These are phyloP conservation scores for Dorcus hopei DNA, from an alignment of 2,888 invertebrate genomes.

Conservation along the genomic window DNA sequence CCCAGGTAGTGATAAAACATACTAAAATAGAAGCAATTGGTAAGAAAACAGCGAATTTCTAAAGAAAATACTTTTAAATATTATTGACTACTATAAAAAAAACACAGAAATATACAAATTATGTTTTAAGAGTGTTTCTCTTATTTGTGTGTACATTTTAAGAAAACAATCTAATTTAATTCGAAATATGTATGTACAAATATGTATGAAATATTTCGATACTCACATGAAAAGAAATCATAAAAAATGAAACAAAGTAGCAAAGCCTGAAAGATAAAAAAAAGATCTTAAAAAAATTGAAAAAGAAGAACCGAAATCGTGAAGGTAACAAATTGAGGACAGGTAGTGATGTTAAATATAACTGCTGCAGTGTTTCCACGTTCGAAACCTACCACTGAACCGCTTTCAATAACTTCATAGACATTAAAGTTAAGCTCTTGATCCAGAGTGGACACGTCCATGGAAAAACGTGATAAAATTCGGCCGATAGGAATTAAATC, in stretches of 20 bases:
- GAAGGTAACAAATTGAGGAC: constrained; percentile 16
- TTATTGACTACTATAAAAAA: too few relatives aligned
- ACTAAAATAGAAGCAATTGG: constrained; percentile 5
- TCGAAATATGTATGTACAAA: too few relatives aligned
- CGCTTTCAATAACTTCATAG: constrained; percentile 48
- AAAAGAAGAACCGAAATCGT: neutral
- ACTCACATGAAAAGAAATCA: too few relatives aligned
- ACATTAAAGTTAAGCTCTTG: constrained; percentile 55
- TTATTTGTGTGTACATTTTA: too few relatives aligned
- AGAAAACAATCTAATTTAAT: too few relatives aligned
- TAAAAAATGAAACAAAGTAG: too few relatives aligned
- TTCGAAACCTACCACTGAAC: constrained; percentile 45
- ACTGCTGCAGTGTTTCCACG: constrained; percentile 7
- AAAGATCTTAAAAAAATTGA: constrained; percentile 13
- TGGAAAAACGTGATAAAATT: constrained; percentile 65
- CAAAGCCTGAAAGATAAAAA: neutral
- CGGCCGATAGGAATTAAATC: constrained; percentile 68
- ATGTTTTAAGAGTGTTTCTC: too few relatives aligned
- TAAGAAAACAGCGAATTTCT: neutral
- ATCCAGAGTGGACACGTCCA: constrained; percentile 66
- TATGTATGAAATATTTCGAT: too few relatives aligned
- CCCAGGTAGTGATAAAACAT: constrained; percentile 65
- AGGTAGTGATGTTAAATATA: constrained; percentile 9
- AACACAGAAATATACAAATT: too few relatives aligned
- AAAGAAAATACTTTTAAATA: too few relatives aligned